Evolutionary conservation across 2,888 invertebrate genomes (phyloP).

Genomic region (Cetonia aurata): DNA sequence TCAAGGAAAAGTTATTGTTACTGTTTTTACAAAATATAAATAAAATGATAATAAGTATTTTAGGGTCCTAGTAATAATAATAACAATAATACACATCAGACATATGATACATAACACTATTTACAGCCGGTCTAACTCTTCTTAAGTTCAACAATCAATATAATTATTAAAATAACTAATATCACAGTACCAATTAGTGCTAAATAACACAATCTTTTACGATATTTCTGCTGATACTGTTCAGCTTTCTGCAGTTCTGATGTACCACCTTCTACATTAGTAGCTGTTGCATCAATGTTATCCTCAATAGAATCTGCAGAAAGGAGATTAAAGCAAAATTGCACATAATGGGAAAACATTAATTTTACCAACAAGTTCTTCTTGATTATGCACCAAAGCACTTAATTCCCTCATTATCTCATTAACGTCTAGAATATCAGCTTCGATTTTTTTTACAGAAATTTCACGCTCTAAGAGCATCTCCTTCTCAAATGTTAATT

Average conservation of each 20-base stretch:
- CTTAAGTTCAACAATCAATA: slow-evolving; percentile 61
- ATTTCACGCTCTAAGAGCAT: slow-evolving; percentile 85
- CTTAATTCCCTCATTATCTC: slow-evolving; percentile 85
- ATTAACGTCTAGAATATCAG: slow-evolving; percentile 85
- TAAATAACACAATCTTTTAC: slow-evolving; percentile 81
- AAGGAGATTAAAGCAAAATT: background rate
- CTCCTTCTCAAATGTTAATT: slow-evolving; percentile 83
- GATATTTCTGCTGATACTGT: slow-evolving; percentile 81
- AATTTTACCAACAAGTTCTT: slow-evolving; percentile 76
- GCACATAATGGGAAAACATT: background rate
- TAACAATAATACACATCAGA: slow-evolving; percentile 30
- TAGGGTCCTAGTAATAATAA: slow-evolving; percentile 22
- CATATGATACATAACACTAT: background rate
- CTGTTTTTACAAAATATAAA: slow-evolving; percentile 22
- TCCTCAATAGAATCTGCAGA: slow-evolving; percentile 85
- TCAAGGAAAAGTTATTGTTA: background rate
- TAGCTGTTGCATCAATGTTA: slow-evolving; percentile 81
- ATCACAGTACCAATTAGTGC: slow-evolving; percentile 76
- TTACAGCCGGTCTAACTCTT: slow-evolving; percentile 33
- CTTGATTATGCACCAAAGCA: slow-evolving; percentile 79
- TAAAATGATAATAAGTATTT: slow-evolving; percentile 33
- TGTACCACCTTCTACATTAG: slow-evolving; percentile 83
- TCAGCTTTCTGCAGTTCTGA: slow-evolving; percentile 86
- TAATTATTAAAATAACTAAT: slow-evolving; percentile 76
- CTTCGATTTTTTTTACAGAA: slow-evolving; percentile 84